Percentiles rank a stretch among this genome's conserved stretches.
phyloP scores from a whole-genome alignment of 1,140 invertebrate species.

The Periplaneta americana region DNA sequence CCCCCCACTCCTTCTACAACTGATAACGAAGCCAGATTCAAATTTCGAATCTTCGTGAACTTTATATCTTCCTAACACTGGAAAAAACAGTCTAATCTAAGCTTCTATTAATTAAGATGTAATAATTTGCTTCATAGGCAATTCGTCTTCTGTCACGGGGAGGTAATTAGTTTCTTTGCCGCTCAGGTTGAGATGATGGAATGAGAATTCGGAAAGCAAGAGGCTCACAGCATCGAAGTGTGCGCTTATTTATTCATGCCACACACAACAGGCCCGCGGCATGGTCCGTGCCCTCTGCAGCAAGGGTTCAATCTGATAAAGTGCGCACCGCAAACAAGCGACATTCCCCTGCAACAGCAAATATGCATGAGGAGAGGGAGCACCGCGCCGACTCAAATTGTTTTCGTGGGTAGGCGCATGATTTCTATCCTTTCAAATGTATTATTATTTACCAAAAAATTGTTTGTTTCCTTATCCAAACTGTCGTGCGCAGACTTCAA shows the following conservation, averaged over 20 bases:
- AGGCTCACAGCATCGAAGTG: not conserved
- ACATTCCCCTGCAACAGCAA: not conserved
- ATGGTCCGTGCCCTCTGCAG: not conserved
- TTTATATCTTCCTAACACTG: too few relatives aligned
- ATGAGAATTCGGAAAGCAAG: not conserved
- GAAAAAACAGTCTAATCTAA: too few relatives aligned
- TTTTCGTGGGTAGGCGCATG: not conserved
- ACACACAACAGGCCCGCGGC: not conserved
- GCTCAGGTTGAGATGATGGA: too few relatives aligned
- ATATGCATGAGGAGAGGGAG: not conserved
- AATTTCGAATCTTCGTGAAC: too few relatives aligned
- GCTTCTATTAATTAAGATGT: too few relatives aligned
- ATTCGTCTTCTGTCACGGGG: too few relatives aligned
- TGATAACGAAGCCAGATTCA: too few relatives aligned
- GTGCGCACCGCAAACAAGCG: not conserved
- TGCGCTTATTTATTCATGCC: not conserved
- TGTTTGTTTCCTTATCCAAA: not conserved
- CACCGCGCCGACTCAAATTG: not conserved
- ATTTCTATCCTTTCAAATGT: not conserved
- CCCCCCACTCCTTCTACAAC: too few relatives aligned
- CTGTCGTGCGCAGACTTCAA: too few relatives aligned
- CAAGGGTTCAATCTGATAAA: not conserved
- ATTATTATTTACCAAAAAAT: not conserved
- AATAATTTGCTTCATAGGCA: too few relatives aligned
- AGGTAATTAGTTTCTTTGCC: too few relatives aligned